Percentiles rank a stretch among this genome's conserved stretches.
These are phyloP conservation scores for Melanotaenia pygmaea DNA, from an alignment of 2,797 vertebrate genomes.

Conservation along the genomic window DNA sequence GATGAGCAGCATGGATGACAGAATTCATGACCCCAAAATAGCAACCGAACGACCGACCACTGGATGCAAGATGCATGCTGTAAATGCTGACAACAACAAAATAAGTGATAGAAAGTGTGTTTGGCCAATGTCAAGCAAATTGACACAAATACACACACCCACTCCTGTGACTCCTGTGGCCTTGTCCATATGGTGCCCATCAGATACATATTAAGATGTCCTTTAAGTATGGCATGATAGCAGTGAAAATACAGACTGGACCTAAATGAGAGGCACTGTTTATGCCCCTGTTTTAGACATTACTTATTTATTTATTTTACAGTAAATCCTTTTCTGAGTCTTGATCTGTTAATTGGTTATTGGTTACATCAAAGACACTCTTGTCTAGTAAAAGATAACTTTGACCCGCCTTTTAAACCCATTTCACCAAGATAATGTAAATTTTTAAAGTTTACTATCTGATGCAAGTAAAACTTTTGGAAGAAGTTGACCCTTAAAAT, in stretches of 20 bases:
- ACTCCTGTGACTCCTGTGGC: conserved; percentile 54
- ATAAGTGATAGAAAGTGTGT: conserved; percentile 58
- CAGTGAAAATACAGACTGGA: conserved; percentile 10
- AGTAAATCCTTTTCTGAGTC: neutral
- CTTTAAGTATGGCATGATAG: conserved; percentile 27
- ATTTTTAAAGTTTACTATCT: neutral
- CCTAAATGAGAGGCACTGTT: conserved; percentile 8
- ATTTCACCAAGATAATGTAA: neutral
- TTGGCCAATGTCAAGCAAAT: conserved; percentile 74
- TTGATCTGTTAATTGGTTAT: neutral
- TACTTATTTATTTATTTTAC: neutral
- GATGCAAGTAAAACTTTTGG: neutral
- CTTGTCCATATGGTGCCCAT: conserved; percentile 72
- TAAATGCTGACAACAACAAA: conserved; percentile 78
- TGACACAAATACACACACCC: conserved; percentile 56
- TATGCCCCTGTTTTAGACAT: neutral
- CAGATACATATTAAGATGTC: conserved; percentile 45
- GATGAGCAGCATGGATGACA: conserved; percentile 71
- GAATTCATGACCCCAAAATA: conserved; percentile 74
- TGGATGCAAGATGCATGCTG: conserved; percentile 43
- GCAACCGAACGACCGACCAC: conserved; percentile 52
- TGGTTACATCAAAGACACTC: neutral
- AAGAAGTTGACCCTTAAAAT: neutral
- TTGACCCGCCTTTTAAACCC: neutral
- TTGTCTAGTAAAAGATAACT: neutral